phyloP scores from a whole-genome alignment of 2,113 vertebrate genomes.

The Pantherophis guttatus region DNA sequence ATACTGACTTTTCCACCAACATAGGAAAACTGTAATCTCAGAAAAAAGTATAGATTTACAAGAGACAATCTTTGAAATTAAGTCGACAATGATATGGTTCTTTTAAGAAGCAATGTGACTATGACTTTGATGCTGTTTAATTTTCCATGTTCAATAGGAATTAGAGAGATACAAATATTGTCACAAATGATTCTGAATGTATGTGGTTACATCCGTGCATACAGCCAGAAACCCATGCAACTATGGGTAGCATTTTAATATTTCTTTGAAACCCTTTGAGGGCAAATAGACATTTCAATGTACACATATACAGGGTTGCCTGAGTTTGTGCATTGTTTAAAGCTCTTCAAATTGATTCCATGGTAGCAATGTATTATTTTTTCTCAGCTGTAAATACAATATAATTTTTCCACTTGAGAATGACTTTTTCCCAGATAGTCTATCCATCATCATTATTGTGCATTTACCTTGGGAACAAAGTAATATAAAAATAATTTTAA shows the following conservation, averaged over 20 bases:
- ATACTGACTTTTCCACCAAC: background rate
- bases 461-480: background rate
- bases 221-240: background rate
- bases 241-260: background rate
- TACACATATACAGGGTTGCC: conserved; percentile 44
- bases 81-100: background rate
- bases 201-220: background rate
- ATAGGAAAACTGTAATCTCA: background rate
- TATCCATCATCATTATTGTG: background rate
- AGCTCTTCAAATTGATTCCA: background rate
- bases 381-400: background rate
- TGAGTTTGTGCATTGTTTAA: conserved; percentile 25
- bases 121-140: background rate
- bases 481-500: background rate
- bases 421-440: background rate
- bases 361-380: background rate
- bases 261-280: conserved; percentile 30
- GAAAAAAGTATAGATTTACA: background rate
- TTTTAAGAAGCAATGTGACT: background rate
- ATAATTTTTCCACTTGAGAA: background rate
- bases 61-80: background rate
- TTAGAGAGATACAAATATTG: background rate
- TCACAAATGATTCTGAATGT: background rate
- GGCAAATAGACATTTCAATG: conserved; percentile 45
- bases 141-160: background rate